Evolutionary conservation across 2,113 vertebrate species (phyloP).

Genomic region (Nothobranchius furzeri): DNA sequence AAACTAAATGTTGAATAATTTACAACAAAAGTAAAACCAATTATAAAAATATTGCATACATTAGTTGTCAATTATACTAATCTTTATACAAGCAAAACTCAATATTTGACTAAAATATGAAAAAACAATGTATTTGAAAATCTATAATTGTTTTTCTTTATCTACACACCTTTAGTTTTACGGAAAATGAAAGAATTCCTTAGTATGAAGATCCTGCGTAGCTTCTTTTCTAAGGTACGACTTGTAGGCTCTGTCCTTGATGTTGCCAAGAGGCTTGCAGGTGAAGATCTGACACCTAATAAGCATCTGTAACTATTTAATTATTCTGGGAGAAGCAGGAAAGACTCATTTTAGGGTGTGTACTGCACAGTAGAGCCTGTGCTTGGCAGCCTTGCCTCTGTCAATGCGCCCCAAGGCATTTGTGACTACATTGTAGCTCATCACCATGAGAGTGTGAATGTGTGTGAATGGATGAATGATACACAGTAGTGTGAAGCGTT

Average conservation of each 20-base stretch:
- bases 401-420: no score
- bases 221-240: background rate
- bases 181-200: background rate
- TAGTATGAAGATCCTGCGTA: background rate
- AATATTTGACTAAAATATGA: background rate
- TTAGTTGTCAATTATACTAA: no score
- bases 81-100: background rate
- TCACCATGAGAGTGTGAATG: no score
- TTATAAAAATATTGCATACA: no score
- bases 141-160: conserved; percentile 6
- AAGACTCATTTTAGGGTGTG: background rate
- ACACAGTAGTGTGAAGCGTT: no score
- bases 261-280: background rate
- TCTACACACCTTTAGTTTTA: conserved; percentile 23
- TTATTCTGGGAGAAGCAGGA: background rate
- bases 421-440: no score
- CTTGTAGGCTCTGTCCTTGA: background rate
- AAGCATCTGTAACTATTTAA: conserved; percentile 39
- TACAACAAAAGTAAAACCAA: no score
- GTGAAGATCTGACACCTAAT: conserved; percentile 38
- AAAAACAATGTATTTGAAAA: background rate
- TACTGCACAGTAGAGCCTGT: no score
- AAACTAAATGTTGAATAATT: no score
- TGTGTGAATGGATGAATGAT: no score
- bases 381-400: no score